Conservation (phyloP, 2,113 vertebrate species). For the Physeter macrocephalus region DNA sequence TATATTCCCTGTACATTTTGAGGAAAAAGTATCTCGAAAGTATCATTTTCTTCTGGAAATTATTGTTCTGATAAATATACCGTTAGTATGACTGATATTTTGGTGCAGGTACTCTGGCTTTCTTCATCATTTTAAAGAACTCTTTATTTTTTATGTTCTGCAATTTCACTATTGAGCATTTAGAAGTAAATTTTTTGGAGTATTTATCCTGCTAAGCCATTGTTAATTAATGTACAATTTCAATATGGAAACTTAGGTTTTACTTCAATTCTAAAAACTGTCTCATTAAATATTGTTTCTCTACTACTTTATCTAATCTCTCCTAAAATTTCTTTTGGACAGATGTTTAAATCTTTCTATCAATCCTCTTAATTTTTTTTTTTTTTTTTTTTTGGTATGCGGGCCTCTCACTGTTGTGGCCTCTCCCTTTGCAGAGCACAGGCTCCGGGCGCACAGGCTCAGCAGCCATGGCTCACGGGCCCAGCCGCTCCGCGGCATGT, state of each 20-base stretch:
- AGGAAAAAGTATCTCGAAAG: not conserved
- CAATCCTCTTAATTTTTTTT: not conserved
- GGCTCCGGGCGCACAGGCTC: too few relatives aligned
- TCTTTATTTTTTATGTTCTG: not conserved
- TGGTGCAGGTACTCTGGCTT: not conserved
- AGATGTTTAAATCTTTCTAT: not conserved
- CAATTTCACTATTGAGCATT: not conserved
- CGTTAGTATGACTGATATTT: not conserved
- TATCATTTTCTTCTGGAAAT: not conserved
- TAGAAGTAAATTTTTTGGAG: not conserved
- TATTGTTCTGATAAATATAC: not conserved
- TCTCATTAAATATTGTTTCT: not conserved
- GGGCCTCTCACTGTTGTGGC: too few relatives aligned
- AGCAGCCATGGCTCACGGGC: too few relatives aligned
- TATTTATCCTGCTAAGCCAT: not conserved
- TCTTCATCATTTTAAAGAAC: not conserved
- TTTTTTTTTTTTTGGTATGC: not conserved
- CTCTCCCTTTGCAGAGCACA: too few relatives aligned
- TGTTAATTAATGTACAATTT: not conserved
- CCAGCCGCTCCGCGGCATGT: too few relatives aligned
- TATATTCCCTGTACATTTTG: not conserved
- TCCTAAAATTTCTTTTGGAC: not conserved
- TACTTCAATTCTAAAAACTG: slow-evolving; percentile 3
- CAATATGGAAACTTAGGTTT: not conserved
- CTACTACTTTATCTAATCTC: not conserved